Base-by-base conservation (phyloP, 2,797 vertebrate species). In the Mastacembelus armatus region DNA sequence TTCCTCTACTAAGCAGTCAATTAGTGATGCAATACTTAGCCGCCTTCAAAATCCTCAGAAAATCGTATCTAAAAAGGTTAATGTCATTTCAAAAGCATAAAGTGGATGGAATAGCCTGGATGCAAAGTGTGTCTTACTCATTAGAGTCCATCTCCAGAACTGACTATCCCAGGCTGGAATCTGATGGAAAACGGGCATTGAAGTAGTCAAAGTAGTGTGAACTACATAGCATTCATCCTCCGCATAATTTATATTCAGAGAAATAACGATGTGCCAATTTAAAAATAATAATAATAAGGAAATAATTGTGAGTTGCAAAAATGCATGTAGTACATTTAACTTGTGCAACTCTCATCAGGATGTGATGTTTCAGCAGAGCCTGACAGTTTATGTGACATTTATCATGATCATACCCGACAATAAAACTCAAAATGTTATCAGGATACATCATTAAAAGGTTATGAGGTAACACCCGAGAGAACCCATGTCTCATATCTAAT, bases 1-100 rank as follows among this genome's bases (percentile, higher is more conserved):
- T 93, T 92, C 89, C 86, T 84, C 75, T 63, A 64, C 88, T 90
- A 90, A 89, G 87, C 88, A 90, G 86, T 92, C 92, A 90, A 89
- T 94, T 93, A 93, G 85, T 85, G 88, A 87, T 86, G 85, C 84
- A 82, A 80, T 91, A 86, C 88, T 87, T 74, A 74, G 77, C 85
- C 63, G 70, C 76, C 78, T 89, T 90, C 60, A 71, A 71, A 84
- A 87, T 81, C 74, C 77, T 71, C 78, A 26, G 49, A 83, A 91
- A 85, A 87, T 72, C 60, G 71, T 86, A 67, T 81, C 73, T 84
- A 81, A 91, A 90, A 92, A 92, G 88, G 88, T 93, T 91, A 92
- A 91, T 89, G 85, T 69, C 71, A 91, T 92, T 92, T 91, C 81
- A 83, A 87, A 85, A 81, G 81, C 83, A 77, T 83, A 85, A 86